phyloP scores from a whole-genome alignment of 2,113 vertebrate species.

The Tetrax tetrax region DNA sequence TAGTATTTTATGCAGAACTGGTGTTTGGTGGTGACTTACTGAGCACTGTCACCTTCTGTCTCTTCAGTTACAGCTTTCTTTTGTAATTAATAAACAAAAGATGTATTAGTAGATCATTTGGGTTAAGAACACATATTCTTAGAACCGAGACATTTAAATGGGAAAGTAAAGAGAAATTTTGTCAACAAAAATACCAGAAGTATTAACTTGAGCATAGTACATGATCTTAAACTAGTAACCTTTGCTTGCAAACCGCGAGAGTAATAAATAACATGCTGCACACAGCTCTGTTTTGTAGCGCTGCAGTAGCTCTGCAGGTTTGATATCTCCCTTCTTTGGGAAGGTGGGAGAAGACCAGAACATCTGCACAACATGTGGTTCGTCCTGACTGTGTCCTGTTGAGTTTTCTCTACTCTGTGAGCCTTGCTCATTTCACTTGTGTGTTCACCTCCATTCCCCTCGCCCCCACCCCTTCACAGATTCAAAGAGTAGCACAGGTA shows the following conservation, averaged over 20 bases:
- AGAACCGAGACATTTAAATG: background rate
- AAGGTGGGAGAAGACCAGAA: background rate
- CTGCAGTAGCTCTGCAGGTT: background rate
- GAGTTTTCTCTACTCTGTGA: background rate
- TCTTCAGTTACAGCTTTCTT: background rate
- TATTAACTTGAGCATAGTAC: background rate
- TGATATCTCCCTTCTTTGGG: background rate
- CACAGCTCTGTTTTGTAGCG: background rate
- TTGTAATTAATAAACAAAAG: background rate
- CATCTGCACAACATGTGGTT: background rate
- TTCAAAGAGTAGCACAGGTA: background rate
- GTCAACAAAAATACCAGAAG: background rate
- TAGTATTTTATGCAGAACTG: background rate
- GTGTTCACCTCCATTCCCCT: background rate
- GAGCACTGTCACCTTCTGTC: background rate
- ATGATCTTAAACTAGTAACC: background rate
- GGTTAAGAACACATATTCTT: background rate
- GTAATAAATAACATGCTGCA: background rate
- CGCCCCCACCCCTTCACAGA: fast-evolving
- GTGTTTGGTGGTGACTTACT: background rate
- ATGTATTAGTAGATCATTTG: background rate
- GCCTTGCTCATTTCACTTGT: background rate
- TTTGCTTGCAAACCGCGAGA: background rate
- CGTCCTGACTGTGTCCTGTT: background rate
- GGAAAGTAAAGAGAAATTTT: background rate